A percentile compares a stretch with the other conserved stretches of the same genome.
These are phyloP conservation scores for Neopipo cinnamomea DNA, from an alignment of 2,113 vertebrate genomes.

Conservation along the genomic window DNA sequence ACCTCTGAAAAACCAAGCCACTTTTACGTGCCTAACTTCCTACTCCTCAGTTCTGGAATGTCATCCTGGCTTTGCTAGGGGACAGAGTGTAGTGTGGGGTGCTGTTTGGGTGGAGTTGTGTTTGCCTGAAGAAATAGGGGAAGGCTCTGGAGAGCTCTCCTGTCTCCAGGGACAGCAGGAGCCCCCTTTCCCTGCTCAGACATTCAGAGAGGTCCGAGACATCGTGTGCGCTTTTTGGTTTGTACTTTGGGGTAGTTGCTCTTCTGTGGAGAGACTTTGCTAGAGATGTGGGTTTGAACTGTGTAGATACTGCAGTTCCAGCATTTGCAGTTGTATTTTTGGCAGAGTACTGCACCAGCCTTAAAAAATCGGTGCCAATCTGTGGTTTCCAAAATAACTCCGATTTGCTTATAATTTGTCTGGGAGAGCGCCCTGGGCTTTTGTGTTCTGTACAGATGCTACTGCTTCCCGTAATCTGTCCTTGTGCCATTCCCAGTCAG, in stretches of 20 bases:
- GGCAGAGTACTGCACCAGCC: not conserved
- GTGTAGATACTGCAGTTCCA: not conserved
- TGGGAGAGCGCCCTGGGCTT: not conserved
- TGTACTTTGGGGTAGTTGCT: not conserved
- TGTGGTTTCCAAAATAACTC: not conserved
- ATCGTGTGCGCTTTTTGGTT: fast-evolving
- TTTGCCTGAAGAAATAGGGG: not conserved
- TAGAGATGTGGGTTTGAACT: not conserved
- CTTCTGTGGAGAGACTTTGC: not conserved
- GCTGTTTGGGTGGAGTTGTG: not conserved
- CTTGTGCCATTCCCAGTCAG: not conserved
- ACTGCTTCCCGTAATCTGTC: not conserved
- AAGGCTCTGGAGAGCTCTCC: not conserved
- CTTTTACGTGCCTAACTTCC: constrained; percentile 24
- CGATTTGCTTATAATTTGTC: not conserved
- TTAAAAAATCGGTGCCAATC: not conserved
- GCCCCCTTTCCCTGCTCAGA: not conserved
- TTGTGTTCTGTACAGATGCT: not conserved
- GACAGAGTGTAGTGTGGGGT: not conserved
- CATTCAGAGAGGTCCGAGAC: not conserved
- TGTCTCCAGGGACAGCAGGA: not conserved
- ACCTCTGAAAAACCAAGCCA: constrained; percentile 66
- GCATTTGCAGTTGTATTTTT: not conserved
- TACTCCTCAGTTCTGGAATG: not conserved
- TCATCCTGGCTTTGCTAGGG: not conserved